Percentiles rank a stretch among this genome's conserved stretches.
These are phyloP conservation scores for Pterois miles DNA, from an alignment of 2,797 vertebrate genomes.

Conservation along the genomic window DNA sequence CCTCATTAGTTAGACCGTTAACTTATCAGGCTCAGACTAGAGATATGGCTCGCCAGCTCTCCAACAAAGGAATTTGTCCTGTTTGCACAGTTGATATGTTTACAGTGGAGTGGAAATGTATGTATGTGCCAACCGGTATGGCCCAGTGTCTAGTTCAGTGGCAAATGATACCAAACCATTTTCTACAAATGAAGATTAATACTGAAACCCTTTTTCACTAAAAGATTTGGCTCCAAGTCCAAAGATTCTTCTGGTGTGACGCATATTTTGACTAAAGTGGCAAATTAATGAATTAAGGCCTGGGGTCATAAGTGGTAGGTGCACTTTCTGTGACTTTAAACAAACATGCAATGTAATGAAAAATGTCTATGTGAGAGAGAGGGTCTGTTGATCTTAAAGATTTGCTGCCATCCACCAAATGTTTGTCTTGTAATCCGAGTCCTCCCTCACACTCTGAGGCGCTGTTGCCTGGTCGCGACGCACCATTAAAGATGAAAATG, in stretches of 20 bases:
- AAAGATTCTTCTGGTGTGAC: background rate
- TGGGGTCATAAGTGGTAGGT: background rate
- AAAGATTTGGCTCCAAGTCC: background rate
- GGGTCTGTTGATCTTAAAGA: background rate
- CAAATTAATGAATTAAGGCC: background rate
- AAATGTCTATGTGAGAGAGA: background rate
- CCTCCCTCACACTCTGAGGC: constrained; percentile 65
- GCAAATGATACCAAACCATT: constrained; percentile 12
- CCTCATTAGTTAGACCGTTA: constrained; percentile 64
- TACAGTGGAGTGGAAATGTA: constrained; percentile 60
- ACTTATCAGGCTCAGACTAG: constrained; percentile 68
- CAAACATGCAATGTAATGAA: constrained; percentile 32
- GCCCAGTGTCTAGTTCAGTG: constrained; percentile 37
- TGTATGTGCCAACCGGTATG: constrained; percentile 32
- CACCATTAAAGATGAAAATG: constrained; percentile 40
- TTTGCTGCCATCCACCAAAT: background rate
- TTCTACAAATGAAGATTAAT: constrained; percentile 20
- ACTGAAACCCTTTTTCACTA: background rate
- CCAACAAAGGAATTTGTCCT: constrained; percentile 57
- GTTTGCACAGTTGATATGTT: constrained; percentile 72
- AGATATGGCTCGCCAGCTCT: constrained; percentile 51
- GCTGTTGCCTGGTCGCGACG: constrained; percentile 28
- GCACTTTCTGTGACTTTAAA: constrained; percentile 38
- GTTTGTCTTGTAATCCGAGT: constrained; percentile 32
- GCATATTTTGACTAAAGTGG: background rate